phyloP scores from a whole-genome alignment of 2,113 vertebrate species.

The Dendropsophus ebraccatus region DNA sequence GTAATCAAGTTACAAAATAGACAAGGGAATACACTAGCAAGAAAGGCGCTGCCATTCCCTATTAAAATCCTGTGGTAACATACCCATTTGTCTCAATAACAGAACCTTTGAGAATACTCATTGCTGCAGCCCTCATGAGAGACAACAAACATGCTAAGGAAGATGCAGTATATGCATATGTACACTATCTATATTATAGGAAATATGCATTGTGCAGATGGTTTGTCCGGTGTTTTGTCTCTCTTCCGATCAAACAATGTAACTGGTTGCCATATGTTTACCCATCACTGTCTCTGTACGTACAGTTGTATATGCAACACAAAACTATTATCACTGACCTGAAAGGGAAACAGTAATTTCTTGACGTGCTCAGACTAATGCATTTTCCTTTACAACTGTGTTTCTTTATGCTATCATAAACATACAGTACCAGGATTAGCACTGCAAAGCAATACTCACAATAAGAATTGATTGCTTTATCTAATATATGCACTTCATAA shows the following conservation, averaged over 20 bases:
- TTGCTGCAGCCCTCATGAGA: conserved; percentile 38
- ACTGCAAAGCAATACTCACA: neutral
- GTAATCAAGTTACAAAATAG: conserved; percentile 69
- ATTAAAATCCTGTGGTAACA: conserved; percentile 58
- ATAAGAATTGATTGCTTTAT: neutral
- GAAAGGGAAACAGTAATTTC: neutral
- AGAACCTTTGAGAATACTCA: conserved; percentile 54
- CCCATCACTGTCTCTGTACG: too few species aligned
- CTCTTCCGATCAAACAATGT: neutral
- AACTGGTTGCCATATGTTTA: neutral
- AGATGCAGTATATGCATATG: conserved; percentile 38
- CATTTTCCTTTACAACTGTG: neutral
- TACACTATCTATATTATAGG: neutral
- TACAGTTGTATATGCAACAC: neutral
- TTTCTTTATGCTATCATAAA: neutral
- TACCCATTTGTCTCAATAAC: conserved; percentile 61
- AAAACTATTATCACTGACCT: neutral
- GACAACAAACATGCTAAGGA: conserved; percentile 57
- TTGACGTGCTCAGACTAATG: neutral
- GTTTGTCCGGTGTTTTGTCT: neutral
- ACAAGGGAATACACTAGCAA: conserved; percentile 58
- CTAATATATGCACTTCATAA: neutral
- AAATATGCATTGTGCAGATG: neutral
- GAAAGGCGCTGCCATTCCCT: conserved; percentile 60
- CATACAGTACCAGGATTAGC: neutral